A percentile compares a stretch with the other conserved stretches of the same genome.
phyloP scores from a whole-genome alignment of 2,888 invertebrate species.

The Dasysyrphus tricinctus region DNA sequence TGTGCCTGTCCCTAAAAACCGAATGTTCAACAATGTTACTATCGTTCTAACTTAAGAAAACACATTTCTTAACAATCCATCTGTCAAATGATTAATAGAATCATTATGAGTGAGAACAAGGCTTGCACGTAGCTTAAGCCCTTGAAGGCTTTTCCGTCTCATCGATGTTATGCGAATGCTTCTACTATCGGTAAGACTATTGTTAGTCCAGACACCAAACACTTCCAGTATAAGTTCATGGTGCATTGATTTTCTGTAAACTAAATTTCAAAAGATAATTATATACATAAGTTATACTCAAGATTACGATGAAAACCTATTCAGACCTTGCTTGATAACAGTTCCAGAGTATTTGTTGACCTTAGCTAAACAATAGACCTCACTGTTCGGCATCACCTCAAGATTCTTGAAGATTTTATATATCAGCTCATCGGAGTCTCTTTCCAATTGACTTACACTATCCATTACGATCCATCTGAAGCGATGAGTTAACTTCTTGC shows the following conservation, averaged over 20 bases:
- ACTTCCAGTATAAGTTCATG: conserved; percentile 64
- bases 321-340: conserved; percentile 55
- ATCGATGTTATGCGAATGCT: conserved; percentile 37
- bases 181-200: conserved; percentile 58
- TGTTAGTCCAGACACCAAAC: conserved; percentile 72
- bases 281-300: background rate
- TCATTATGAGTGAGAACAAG: conserved; percentile 86
- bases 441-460: conserved; percentile 24
- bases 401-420: conserved; percentile 59
- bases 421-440: conserved; percentile 43
- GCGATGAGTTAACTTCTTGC: conserved; percentile 58
- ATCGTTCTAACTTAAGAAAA: background rate
- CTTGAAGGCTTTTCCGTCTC: conserved; percentile 84
- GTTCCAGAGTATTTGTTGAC: conserved; percentile 10
- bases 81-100: conserved; percentile 86
- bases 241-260: conserved; percentile 71
- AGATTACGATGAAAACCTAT: background rate
- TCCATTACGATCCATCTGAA: conserved; percentile 73
- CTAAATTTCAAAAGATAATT: conserved; percentile 33
- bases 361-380: conserved; percentile 75
- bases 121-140: conserved; percentile 84
- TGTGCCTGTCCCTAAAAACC: conserved; percentile 82
- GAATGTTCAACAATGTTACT: background rate
- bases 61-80: conserved; percentile 83
- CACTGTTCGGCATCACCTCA: conserved; percentile 74